phyloP scores from a whole-genome alignment of 2,888 invertebrate species.

The Argynnis bischoffii region DNA sequence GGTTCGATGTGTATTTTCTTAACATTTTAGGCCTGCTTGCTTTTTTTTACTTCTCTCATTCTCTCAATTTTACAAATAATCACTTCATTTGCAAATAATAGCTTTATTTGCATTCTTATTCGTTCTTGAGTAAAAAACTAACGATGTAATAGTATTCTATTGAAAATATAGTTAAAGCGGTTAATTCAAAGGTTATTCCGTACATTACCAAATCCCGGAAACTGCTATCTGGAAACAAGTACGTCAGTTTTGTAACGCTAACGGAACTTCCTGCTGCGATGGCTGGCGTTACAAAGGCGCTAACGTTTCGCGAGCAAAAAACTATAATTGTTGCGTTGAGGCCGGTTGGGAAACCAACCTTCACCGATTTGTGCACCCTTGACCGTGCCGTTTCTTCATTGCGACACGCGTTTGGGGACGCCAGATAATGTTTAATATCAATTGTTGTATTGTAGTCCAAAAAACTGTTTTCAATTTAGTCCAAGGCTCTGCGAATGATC shows the following conservation, averaged over 20 bases:
- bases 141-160: background rate
- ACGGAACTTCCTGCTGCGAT: conserved; percentile 24
- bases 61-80: too few species aligned
- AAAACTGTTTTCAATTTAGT: conserved; percentile 8
- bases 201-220: conserved; percentile 19
- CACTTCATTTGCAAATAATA: too few species aligned
- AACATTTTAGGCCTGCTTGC: too few species aligned
- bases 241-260: conserved; percentile 13
- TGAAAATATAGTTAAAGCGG: background rate
- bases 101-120: too few species aligned
- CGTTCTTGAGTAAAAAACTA: too few species aligned
- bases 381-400: conserved; percentile 31
- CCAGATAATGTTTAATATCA: conserved; percentile 1
- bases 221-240: background rate
- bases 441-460: conserved; percentile 14
- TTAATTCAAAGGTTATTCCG: conserved; percentile 10
- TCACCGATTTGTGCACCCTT: conserved; percentile 38
- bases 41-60: too few species aligned
- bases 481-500: background rate
- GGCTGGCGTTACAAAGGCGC: conserved; percentile 8
- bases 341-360: conserved; percentile 38
- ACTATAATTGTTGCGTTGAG: conserved; percentile 20
- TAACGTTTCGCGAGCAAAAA: conserved; percentile 16
- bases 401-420: conserved; percentile 26
- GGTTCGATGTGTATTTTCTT: too few species aligned